Evolutionary conservation across 2,888 invertebrate genomes (phyloP), one percentile per base, ranked within the genome.

Genomic region (Drosophila helvetica): DNA sequence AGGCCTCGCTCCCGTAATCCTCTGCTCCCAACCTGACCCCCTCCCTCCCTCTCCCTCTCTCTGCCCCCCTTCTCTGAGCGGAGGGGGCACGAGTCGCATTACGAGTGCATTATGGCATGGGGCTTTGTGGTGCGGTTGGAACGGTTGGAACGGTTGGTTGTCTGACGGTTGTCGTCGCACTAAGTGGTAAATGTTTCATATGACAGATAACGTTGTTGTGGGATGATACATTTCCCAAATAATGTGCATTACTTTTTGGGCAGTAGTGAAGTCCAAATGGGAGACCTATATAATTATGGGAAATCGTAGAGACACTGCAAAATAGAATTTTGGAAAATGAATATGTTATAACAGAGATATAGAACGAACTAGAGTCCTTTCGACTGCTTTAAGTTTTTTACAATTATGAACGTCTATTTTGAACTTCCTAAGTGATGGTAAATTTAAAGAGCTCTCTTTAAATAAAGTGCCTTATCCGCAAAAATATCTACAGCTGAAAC

Each of bases 1-100:
- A 79, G 57, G 65, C 68, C 85, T 74, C 71, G 58, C 56, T 48
- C 68, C 73, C 71, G 71, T 59, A 70, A 58, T 38, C 70, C 71
- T 51, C 65, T 43, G 30, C 22, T 47, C 30, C 17, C 30, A 30
- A 2, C n/a, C 25, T 42, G 54, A 60, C 51, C 19, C 33, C n/a
- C 47, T 47, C 33, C 65, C 59, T 62, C 66, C 68, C 81, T 63
- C 67, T 57, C 33, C 69, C 22, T 5, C 22, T 5, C 22, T 5
- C 42, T 53, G 52, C 18, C 38, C 38, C 62, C 63, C 65, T 66
- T 19, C 69, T 68, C 69, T 69, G 69, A 57, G 57, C 56, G 52
- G n/a, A 22, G 22, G 30, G 47, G 56, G 65, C 66, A 65, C 66
- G 56, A 71, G 63, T 52, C 56, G 72, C 72, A 60, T 71, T 68